Evolutionary conservation across 2,113 vertebrate species (phyloP), one percentile per base, ranked within the genome.

Genomic region (Leucosticte australis): DNA sequence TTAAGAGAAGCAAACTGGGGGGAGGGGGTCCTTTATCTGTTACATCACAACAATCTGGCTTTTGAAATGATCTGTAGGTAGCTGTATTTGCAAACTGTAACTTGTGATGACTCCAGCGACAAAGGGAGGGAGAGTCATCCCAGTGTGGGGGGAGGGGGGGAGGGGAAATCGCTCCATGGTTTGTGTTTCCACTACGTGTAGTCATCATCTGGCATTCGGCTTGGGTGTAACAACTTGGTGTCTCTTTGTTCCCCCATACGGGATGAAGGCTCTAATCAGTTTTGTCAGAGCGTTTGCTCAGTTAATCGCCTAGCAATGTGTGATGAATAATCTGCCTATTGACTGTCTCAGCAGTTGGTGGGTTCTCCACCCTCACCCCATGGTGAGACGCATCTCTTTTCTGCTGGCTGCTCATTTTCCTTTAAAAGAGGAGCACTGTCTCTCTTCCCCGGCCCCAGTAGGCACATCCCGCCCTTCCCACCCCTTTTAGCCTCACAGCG

Each of bases 311-410:
- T 93, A 97, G 97, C 97, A 97, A 92, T 96, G 97, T 94, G 95
- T 94, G 97, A 97, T 97, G 97, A 97, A 98, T 97, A 98, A 97
- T 98, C 97, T 97, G 97, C 91, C 97, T 97, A 98, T 98, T 98
- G 97, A 97, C 96, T 92, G 89, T 95, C 97, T 98, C 98, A 97
- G 97, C 97, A 97, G 97, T 98, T 93, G 96, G 95, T 62, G 86
- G 95, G 92, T 96, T 96, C 97, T 97, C 96, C 97, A 96, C 96
- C 95, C 96, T 97, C 95, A 93, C 97, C 97, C 97, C 95, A 92
- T 96, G 96, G 96, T 96, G 97, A 98, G 95, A 97, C 24, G n/a
- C 95, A 95, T 97, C 97, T 97, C 81, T 73, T 97, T 97, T 97
- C 95, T 98, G 92, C 95, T 95, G 95, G 97, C 97, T 98, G 98